Evolutionary conservation across 2,888 invertebrate genomes (phyloP).

Genomic region (Drosophila mimetica): DNA sequence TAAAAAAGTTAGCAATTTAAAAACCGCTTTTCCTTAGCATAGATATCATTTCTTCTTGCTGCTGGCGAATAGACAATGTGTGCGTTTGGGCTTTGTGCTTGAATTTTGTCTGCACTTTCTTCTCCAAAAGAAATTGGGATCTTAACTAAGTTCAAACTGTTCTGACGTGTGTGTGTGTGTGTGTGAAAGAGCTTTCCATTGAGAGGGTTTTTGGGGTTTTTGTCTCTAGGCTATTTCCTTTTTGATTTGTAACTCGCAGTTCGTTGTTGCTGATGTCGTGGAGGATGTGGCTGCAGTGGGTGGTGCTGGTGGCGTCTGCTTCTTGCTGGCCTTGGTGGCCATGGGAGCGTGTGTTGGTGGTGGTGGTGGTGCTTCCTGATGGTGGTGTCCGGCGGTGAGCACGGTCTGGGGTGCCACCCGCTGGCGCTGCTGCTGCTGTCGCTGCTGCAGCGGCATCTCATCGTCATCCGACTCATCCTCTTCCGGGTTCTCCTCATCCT

Average conservation of each 20-base stretch:
- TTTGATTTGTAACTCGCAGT: slow-evolving; percentile 82
- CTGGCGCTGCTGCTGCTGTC: slow-evolving; percentile 53
- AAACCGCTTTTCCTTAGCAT: not conserved
- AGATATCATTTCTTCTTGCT: not conserved
- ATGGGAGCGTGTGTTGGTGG: slow-evolving; percentile 54
- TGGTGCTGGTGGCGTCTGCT: slow-evolving; percentile 74
- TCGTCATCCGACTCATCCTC: slow-evolving; percentile 30
- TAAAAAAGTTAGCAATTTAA: not conserved
- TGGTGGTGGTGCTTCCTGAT: not conserved
- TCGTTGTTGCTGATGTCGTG: slow-evolving; percentile 78
- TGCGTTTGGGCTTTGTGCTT: slow-evolving; percentile 38
- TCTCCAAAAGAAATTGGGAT: slow-evolving; percentile 4
- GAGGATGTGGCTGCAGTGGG: slow-evolving; percentile 34
- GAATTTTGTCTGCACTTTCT: slow-evolving; percentile 39
- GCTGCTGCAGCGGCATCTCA: slow-evolving; percentile 29
- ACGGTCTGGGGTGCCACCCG: slow-evolving; percentile 40
- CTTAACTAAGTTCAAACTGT: slow-evolving; percentile 19
- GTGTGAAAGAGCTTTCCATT: slow-evolving; percentile 57
- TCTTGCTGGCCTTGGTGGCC: slow-evolving; percentile 82
- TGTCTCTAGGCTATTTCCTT: slow-evolving; percentile 74
- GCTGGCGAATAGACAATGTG: slow-evolving; percentile 16
- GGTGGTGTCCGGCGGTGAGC: slow-evolving; percentile 19
- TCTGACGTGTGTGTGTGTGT: slow-evolving; percentile 33
- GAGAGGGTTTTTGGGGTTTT: slow-evolving; percentile 16
- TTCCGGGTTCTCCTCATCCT: slow-evolving; percentile 16